Conservation (phyloP, 2,888 invertebrate genomes). For the Lumbricus terrestris region DNA sequence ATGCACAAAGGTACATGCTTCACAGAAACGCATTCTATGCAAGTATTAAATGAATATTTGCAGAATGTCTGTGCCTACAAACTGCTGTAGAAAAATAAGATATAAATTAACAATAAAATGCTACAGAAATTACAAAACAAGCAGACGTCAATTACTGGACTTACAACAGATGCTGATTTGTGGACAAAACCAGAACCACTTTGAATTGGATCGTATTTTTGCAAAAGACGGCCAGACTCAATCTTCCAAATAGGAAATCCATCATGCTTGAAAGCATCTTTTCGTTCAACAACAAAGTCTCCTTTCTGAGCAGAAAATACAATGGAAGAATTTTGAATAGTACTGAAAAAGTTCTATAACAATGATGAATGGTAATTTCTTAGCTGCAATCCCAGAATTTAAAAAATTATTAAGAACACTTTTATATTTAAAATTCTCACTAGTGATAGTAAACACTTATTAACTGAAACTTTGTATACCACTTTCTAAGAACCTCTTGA, state of each 20-base stretch:
- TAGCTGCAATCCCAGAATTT: neutral
- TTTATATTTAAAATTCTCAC: no score
- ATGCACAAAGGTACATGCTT: no score
- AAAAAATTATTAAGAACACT: no score
- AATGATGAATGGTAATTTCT: neutral
- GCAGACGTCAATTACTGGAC: neutral
- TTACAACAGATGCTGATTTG: slow-evolving; percentile 37
- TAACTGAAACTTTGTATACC: no score
- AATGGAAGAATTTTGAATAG: neutral
- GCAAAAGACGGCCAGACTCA: slow-evolving; percentile 73
- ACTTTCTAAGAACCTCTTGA: no score
- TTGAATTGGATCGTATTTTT: slow-evolving; percentile 67
- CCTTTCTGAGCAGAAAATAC: slow-evolving; percentile 63
- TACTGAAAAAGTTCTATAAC: neutral
- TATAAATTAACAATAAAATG: neutral
- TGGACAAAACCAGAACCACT: slow-evolving; percentile 30
- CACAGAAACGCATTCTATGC: no score
- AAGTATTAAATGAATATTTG: no score
- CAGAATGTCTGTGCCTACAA: no score
- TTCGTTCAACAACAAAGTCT: slow-evolving; percentile 81
- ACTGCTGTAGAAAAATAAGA: neutral
- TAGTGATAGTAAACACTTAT: no score
- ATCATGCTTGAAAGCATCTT: slow-evolving; percentile 63
- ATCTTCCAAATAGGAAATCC: slow-evolving; percentile 89
- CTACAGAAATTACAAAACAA: neutral